Conservation (phyloP, 2,888 invertebrate genomes). For the Nematopogon swammerdamellus region DNA sequence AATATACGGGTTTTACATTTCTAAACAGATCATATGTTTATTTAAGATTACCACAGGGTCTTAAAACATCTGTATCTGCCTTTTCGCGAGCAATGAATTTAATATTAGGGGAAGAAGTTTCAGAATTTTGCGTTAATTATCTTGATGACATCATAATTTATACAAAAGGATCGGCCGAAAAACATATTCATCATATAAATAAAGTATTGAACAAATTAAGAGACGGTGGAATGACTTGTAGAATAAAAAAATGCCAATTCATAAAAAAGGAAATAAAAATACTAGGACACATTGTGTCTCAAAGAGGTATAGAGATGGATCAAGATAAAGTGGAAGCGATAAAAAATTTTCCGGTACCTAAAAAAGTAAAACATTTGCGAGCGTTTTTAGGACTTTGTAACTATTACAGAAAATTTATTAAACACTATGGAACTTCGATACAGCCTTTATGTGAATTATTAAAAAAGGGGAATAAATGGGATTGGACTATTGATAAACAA, state of each 20-base stretch:
- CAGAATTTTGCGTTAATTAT: conserved; percentile 7
- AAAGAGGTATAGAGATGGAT: conserved; percentile 10
- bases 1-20: conserved; percentile 11
- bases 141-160: neutral
- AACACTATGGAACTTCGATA: conserved; percentile 8
- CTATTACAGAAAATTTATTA: conserved; percentile 15
- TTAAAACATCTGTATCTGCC: conserved; percentile 14
- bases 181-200: conserved; percentile 3
- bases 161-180: conserved; percentile 2
- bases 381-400: conserved; percentile 16
- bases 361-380: conserved; percentile 12
- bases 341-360: conserved; percentile 13
- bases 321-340: conserved; percentile 10
- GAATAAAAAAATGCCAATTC: conserved; percentile 6
- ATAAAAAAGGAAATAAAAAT: neutral
- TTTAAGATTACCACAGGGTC: conserved; percentile 12
- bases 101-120: conserved; percentile 13
- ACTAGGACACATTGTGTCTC: conserved; percentile 5
- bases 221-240: conserved; percentile 9
- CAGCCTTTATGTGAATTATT: conserved; percentile 12
- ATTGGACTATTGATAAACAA: conserved; percentile 9
- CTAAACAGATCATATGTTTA: conserved; percentile 11
- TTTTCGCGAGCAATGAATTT: conserved; percentile 16
- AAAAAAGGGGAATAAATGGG: conserved; percentile 10
- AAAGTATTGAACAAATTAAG: neutral